Percentiles rank a stretch among this genome's conserved stretches.
phyloP scores from a whole-genome alignment of 2,797 vertebrate species.

The Manis javanica region DNA sequence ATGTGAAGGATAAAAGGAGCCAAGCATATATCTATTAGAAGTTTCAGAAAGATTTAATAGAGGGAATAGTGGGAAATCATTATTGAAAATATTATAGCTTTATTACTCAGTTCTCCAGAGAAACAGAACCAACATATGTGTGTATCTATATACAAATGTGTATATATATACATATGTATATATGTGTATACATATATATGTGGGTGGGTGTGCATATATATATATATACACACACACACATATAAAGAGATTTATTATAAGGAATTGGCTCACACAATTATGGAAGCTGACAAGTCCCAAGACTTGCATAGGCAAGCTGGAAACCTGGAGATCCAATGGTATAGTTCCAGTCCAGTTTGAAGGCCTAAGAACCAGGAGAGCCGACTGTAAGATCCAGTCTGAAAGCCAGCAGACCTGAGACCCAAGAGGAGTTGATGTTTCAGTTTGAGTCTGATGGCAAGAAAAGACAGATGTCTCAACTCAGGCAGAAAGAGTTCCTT shows the following conservation, averaged over 20 bases:
- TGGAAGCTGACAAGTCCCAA: background rate
- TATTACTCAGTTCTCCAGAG: conserved; percentile 5
- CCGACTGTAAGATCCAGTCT: background rate
- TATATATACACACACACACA: background rate
- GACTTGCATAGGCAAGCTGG: background rate
- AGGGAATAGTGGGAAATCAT: background rate
- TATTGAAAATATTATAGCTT: conserved; percentile 12
- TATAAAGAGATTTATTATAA: background rate
- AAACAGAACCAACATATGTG: background rate
- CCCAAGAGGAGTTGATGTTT: background rate
- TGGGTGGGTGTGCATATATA: background rate
- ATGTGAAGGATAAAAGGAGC: conserved; percentile 4
- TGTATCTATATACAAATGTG: background rate
- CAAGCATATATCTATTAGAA: background rate
- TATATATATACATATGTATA: background rate
- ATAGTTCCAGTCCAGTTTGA: background rate
- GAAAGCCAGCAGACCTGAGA: background rate
- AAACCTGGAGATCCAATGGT: background rate
- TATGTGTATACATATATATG: background rate
- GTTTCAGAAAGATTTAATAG: conserved; percentile 26
- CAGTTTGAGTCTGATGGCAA: background rate
- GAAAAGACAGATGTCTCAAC: background rate
- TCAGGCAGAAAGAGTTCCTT: background rate
- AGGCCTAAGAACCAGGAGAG: background rate
- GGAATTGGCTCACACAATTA: background rate